Conservation (phyloP, 2,113 vertebrate genomes). For the Corythoichthys intestinalis region DNA sequence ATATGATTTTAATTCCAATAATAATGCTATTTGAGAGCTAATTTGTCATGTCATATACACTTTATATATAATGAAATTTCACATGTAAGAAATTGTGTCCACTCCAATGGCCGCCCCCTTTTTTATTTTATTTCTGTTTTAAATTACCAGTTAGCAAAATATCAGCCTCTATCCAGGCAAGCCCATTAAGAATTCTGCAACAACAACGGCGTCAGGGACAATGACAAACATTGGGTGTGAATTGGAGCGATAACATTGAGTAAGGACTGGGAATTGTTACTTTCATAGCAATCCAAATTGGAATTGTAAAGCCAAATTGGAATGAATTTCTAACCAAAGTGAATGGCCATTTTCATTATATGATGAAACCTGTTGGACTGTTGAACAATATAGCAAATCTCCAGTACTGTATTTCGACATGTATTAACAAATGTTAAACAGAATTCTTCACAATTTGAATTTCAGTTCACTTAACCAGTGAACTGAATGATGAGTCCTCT, state of each 20-base stretch:
- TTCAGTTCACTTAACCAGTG: neutral
- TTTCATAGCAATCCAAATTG: slow-evolving; percentile 10
- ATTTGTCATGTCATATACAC: no score
- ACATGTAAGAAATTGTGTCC: no score
- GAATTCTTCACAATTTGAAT: neutral
- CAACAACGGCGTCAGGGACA: slow-evolving; percentile 4
- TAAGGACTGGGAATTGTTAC: slow-evolving; percentile 6
- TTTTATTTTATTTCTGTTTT: slow-evolving; percentile 22
- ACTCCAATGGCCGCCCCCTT: no score
- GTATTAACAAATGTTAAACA: no score
- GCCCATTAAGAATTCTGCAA: slow-evolving; percentile 11
- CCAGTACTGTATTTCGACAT: neutral
- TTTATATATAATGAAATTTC: neutral
- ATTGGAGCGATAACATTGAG: slow-evolving; percentile 8
- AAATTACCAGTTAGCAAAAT: slow-evolving; percentile 37
- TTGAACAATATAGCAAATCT: neutral
- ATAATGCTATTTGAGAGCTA: no score
- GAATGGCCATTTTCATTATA: neutral
- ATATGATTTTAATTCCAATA: no score
- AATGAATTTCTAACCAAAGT: neutral
- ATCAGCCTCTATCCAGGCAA: slow-evolving; percentile 34
- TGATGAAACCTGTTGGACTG: neutral
- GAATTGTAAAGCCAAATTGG: neutral
- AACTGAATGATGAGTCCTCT: slow-evolving; percentile 6
- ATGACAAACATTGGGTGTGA: slow-evolving; percentile 30